These are phyloP conservation scores for Podarcis muralis DNA, from an alignment of 2,113 vertebrate species.

Conservation along the genomic window DNA sequence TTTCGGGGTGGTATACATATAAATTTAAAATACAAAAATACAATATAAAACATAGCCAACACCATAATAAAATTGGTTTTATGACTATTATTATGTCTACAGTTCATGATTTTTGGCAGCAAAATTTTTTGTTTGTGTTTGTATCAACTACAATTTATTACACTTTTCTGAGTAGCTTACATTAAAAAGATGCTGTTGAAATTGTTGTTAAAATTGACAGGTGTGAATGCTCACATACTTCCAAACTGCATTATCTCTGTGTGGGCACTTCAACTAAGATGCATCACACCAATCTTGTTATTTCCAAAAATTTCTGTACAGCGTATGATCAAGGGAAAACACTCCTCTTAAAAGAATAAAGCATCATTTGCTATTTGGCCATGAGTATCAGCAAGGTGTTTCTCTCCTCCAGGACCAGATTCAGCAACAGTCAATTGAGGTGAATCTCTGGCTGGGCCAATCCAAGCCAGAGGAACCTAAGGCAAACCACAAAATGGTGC, in stretches of 20 bases:
- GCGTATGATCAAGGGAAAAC: background rate
- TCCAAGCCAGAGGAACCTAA: no score
- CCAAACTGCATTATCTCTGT: background rate
- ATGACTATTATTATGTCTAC: background rate
- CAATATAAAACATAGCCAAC: no score
- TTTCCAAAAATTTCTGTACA: background rate
- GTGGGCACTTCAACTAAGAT: background rate
- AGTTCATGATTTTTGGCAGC: background rate
- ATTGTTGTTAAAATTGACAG: background rate
- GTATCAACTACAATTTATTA: conserved; percentile 26
- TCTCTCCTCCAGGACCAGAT: background rate
- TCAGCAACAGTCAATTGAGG: background rate
- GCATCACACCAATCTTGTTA: background rate
- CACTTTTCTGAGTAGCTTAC: background rate
- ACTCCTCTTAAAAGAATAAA: background rate
- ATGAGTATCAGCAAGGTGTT: background rate
- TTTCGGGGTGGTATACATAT: no score
- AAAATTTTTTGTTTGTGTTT: background rate
- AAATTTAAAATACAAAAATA: no score
- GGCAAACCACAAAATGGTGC: no score
- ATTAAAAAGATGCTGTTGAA: background rate
- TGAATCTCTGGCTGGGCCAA: no score
- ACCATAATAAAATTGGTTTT: background rate
- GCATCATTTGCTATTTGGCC: no score
- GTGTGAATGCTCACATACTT: background rate